These are phyloP conservation scores for Melopsittacus undulatus DNA, from an alignment of 2,797 vertebrate species.

Conservation along the genomic window DNA sequence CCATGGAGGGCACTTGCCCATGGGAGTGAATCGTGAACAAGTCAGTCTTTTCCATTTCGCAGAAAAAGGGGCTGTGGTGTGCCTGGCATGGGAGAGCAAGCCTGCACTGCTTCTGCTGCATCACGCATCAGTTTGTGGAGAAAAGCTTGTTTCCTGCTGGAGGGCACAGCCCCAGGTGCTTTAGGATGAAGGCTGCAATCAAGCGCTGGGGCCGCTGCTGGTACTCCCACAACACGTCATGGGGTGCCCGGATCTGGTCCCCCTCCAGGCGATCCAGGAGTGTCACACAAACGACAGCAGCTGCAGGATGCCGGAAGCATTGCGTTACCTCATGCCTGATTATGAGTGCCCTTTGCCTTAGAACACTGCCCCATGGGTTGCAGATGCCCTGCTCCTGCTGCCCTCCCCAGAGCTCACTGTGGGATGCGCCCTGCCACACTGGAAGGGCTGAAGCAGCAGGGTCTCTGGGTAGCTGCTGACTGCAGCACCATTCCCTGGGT, in stretches of 20 bases:
- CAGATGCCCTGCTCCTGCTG: too few species aligned
- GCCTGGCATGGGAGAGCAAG: not conserved
- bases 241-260: constrained; percentile 86
- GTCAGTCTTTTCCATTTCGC: rapidly evolving
- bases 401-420: too few species aligned
- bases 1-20: rapidly evolving
- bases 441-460: rapidly evolving
- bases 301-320: constrained; percentile 60
- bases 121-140: not conserved
- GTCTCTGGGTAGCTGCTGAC: not conserved
- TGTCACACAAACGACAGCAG: constrained; percentile 87
- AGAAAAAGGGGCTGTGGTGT: rapidly evolving
- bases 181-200: constrained; percentile 86
- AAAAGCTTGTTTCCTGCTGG: rapidly evolving
- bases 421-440: rapidly evolving
- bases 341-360: not conserved
- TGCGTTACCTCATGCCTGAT: rapidly evolving
- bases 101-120: rapidly evolving
- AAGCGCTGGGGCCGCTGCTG: constrained; percentile 85
- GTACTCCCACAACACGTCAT: constrained; percentile 83
- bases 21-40: rapidly evolving
- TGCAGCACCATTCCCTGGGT: rapidly evolving
- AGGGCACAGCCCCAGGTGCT: constrained; percentile 69
- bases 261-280: constrained; percentile 87
- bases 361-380: rapidly evolving